A percentile compares a stretch with the other conserved stretches of the same genome.
These are phyloP conservation scores for Oryzias javanicus DNA, from an alignment of 2,113 vertebrate genomes.

Conservation along the genomic window DNA sequence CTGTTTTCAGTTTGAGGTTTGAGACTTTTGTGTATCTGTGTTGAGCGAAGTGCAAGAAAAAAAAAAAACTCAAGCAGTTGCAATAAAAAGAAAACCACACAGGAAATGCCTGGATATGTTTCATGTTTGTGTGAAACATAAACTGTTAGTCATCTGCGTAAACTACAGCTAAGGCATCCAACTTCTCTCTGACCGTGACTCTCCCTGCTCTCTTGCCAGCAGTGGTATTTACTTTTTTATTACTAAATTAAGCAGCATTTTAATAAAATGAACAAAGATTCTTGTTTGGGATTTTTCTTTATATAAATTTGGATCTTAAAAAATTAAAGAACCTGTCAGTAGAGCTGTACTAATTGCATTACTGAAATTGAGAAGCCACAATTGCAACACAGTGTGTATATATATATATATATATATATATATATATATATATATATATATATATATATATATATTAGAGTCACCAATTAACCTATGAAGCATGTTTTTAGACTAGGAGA, in stretches of 20 bases:
- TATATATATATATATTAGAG: too few relatives aligned
- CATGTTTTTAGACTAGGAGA: too few relatives aligned
- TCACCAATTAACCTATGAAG: too few relatives aligned
- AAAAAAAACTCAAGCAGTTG: not conserved
- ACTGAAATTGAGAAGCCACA: too few relatives aligned
- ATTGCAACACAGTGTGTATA: too few relatives aligned
- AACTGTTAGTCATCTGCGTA: not conserved
- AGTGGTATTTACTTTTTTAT: not conserved
- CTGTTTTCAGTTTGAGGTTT: slow-evolving; percentile 25
- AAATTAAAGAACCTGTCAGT: too few relatives aligned
- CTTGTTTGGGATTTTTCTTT: not conserved
- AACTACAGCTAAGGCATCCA: slow-evolving; percentile 72
- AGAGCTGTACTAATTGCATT: too few relatives aligned
- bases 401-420: too few relatives aligned
- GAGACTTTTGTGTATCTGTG: not conserved
- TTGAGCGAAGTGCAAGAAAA: not conserved
- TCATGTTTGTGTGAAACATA: not conserved
- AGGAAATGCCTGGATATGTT: slow-evolving; percentile 18
- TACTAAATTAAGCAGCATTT: not conserved
- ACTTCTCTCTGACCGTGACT: slow-evolving; percentile 26
- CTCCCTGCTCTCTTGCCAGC: not conserved
- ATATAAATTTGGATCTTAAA: too few relatives aligned
- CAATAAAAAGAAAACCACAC: slow-evolving; percentile 22
- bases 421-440: too few relatives aligned
- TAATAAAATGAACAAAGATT: not conserved